Percentiles rank a stretch among this genome's conserved stretches.
Conservation (phyloP, 2,888 invertebrate genomes). For the Xanthorhoe designata region DNA sequence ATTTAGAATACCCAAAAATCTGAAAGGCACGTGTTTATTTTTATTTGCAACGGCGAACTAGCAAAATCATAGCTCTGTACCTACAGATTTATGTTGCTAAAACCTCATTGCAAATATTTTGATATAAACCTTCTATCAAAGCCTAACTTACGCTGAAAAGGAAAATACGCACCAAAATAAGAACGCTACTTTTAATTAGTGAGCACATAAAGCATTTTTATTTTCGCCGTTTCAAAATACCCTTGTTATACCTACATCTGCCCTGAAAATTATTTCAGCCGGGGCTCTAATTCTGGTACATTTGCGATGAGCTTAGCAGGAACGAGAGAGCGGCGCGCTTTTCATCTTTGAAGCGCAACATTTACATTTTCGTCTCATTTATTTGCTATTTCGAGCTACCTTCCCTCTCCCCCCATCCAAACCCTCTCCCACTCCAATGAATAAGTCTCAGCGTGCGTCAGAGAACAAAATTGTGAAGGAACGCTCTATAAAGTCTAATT, state of each 20-base stretch:
- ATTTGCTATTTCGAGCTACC: conserved; percentile 84
- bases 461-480: conserved; percentile 83
- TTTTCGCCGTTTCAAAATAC: conserved; percentile 55
- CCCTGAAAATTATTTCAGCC: conserved; percentile 81
- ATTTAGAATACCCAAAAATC: too few relatives aligned
- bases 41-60: too few relatives aligned
- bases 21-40: too few relatives aligned
- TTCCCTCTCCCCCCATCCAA: conserved; percentile 55
- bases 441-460: conserved; percentile 82
- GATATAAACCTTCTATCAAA: neutral
- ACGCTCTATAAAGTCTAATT: conserved; percentile 86
- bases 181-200: conserved; percentile 50
- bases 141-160: neutral
- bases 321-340: conserved; percentile 80
- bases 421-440: conserved; percentile 73
- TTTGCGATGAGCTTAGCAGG: conserved; percentile 84
- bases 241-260: conserved; percentile 72
- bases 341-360: conserved; percentile 85
- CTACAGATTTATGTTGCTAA: neutral
- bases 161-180: conserved; percentile 8
- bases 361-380: conserved; percentile 86
- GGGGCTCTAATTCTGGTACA: conserved; percentile 83
- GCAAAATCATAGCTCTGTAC: too few relatives aligned
- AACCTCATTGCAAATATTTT: neutral
- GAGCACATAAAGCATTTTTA: conserved; percentile 51